Conservation (phyloP, 2,888 invertebrate species). For the Nesidiocoris tenuis region DNA sequence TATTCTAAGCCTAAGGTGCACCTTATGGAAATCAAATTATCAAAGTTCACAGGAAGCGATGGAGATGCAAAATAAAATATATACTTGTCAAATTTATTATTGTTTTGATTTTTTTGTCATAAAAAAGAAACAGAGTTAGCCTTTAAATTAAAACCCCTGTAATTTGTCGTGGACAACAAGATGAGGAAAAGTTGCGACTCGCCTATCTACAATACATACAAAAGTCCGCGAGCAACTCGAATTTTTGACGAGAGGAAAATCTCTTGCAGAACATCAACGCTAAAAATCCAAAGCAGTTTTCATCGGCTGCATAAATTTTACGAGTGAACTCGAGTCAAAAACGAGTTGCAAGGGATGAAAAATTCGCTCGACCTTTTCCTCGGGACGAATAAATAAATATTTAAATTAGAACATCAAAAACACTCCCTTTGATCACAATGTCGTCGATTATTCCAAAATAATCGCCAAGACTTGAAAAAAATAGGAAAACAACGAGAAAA, state of each 20-base stretch:
- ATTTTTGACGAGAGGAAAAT: no score
- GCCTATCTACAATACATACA: conserved; percentile 4
- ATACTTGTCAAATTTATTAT: conserved; percentile 40
- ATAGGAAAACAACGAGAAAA: conserved; percentile 34
- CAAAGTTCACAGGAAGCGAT: conserved; percentile 7
- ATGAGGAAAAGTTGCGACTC: conserved; percentile 2
- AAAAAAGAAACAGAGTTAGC: conserved; percentile 38
- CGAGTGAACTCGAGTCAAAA: no score
- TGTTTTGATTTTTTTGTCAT: neutral
- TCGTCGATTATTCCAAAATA: neutral
- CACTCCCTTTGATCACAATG: conserved; percentile 32
- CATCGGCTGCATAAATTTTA: no score
- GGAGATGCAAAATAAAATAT: conserved; percentile 39
- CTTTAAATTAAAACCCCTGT: conserved; percentile 36
- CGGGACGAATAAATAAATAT: conserved; percentile 29
- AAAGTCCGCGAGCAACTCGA: neutral
- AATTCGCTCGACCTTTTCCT: conserved; percentile 23
- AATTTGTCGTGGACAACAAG: conserved; percentile 13
- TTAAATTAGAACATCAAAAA: conserved; percentile 1
- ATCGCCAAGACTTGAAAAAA: conserved; percentile 16
- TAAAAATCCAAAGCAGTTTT: no score
- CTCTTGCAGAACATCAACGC: no score
- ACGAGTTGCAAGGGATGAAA: conserved; percentile 19
- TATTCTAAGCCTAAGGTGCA: neutral
- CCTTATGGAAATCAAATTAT: neutral